Evolutionary conservation across 2,113 vertebrate genomes (phyloP).

Genomic region (Microcebus ravelobensis): DNA sequence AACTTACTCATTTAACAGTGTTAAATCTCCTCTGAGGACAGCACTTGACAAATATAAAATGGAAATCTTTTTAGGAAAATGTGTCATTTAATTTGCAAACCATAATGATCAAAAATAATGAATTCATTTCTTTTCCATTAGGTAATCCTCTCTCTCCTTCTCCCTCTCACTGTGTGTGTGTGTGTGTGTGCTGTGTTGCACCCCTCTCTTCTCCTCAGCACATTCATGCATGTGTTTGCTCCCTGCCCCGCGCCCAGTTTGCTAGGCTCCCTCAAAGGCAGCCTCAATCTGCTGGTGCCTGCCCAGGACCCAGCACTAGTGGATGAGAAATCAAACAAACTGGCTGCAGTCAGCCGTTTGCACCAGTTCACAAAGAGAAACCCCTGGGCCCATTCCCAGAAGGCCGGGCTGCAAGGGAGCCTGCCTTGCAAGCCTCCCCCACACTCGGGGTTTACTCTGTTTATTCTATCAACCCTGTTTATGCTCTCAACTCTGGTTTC

Average conservation of each 20-base stretch:
- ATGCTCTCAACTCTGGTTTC: constrained; percentile 84
- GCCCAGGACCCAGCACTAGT: constrained; percentile 57
- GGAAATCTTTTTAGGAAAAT: background rate
- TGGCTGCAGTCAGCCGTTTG: constrained; percentile 64
- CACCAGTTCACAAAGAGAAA: constrained; percentile 78
- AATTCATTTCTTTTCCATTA: constrained; percentile 57
- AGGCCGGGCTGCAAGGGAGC: constrained; percentile 72
- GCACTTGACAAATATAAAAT: background rate
- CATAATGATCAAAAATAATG: constrained; percentile 19
- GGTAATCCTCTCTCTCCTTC: constrained; percentile 2
- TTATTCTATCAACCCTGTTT: constrained; percentile 80
- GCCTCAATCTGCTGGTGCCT: constrained; percentile 65
- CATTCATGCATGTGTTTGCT: background rate
- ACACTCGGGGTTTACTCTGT: constrained; percentile 77
- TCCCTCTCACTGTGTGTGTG: background rate
- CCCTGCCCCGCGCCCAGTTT: background rate
- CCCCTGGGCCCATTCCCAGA: constrained; percentile 76
- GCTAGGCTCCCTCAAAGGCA: background rate
- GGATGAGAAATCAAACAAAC: constrained; percentile 77
- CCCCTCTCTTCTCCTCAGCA: background rate
- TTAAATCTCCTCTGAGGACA: background rate
- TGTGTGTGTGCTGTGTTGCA: background rate
- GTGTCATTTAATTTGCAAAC: constrained; percentile 18
- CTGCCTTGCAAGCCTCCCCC: constrained; percentile 62
- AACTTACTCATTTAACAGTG: background rate